Evolutionary conservation across 2,113 vertebrate species (phyloP), one percentile per base, ranked within the genome.

Genomic region (Helogale parvula): DNA sequence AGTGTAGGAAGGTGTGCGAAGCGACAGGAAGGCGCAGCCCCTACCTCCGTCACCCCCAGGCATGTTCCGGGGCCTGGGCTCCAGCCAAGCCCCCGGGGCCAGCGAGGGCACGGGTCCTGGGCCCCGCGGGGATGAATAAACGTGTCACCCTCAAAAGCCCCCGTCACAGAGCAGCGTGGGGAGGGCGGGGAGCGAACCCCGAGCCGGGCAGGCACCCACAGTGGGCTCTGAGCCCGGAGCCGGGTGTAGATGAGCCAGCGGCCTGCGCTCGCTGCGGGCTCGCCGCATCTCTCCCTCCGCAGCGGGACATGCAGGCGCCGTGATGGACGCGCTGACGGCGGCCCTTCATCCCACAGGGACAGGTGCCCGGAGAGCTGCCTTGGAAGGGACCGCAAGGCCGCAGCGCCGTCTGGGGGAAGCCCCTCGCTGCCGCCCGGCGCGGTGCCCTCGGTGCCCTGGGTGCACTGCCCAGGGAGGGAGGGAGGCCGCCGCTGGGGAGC

Each of bases 1-100:
- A 2, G 0, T 52, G 35, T 10, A n/a, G 71, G 50, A 72, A 45
- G 23, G 19, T 12, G 15, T 17, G 57, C 25, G 35, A 33, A 68
- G 84, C 31, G 50, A 13, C 17, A 1, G 45, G 88, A 27, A 29
- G 33, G 47, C 0, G 21, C 35, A 74, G 41, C 0, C 8, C 31
- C 0, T 17, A 0, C 8, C 47, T 9, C 21, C 4, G 3, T 50
- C 50, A 8, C 90, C 54, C n/a, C 90, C 33, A n/a, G 38, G 54
- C 19, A 0, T 0, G 3, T 11, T 8, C 12, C 0, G 0, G 81
- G 29, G 16, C 1, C 0, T 9, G 5, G 21, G 38, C 14, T n/a
- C 80, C 2, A 13, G 38, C 25, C 4, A 6, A 72, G 41, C 19
- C 12, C 0, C 0, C 14, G 31, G 41, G 16, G 27, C 71, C 57